phyloP scores from a whole-genome alignment of 2,113 vertebrate genomes.

The Proterorhinus semilunaris region DNA sequence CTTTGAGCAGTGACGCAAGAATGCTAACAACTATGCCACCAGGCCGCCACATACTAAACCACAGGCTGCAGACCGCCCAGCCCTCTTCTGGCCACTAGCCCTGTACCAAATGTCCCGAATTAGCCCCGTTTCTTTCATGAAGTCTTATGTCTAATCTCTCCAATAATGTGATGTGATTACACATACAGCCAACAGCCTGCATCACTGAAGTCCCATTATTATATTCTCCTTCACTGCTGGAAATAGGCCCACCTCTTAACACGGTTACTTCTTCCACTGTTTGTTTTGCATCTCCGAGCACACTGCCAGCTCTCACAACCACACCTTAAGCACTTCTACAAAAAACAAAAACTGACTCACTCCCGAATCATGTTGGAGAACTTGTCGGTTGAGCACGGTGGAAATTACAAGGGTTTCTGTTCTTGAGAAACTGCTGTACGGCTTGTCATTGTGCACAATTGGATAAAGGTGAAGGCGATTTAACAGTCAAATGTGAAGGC shows the following conservation, averaged over 20 bases:
- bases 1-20: too few species aligned
- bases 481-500: neutral
- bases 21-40: too few species aligned
- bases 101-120: constrained; percentile 9
- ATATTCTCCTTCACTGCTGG: neutral
- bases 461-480: neutral
- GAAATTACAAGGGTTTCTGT: constrained; percentile 16
- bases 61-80: neutral
- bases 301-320: constrained; percentile 35
- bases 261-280: constrained; percentile 37
- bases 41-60: neutral
- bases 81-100: neutral
- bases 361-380: constrained; percentile 29
- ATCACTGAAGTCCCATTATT: neutral
- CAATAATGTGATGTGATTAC: constrained; percentile 14
- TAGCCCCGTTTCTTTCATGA: constrained; percentile 14
- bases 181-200: neutral
- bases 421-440: constrained; percentile 8
- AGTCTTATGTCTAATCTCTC: neutral
- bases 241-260: constrained; percentile 13
- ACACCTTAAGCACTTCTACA: constrained; percentile 45
- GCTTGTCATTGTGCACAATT: neutral
- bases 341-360: constrained; percentile 41
- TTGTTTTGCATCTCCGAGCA: constrained; percentile 35
- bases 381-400: constrained; percentile 17